phyloP scores from a whole-genome alignment of 1,140 invertebrate genomes.

The Drosophila pachea region DNA sequence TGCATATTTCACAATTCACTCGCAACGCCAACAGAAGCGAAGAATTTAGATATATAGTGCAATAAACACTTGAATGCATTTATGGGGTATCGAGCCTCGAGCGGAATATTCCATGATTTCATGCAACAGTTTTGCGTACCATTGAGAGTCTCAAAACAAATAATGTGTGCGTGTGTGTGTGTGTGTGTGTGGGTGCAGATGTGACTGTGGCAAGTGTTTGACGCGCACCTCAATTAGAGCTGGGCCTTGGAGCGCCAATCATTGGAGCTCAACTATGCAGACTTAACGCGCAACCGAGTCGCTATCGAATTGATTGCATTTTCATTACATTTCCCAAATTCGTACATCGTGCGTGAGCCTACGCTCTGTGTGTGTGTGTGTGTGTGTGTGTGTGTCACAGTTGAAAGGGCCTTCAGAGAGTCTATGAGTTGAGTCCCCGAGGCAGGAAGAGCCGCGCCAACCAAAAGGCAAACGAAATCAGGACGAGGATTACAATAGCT shows the following conservation, averaged over 20 bases:
- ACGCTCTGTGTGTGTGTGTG: too few relatives aligned
- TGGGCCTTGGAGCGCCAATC: conserved; percentile 18
- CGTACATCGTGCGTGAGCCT: not conserved
- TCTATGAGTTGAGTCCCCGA: too few relatives aligned
- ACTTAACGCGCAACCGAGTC: conserved; percentile 10
- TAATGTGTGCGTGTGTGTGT: not conserved
- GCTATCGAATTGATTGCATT: conserved; percentile 24
- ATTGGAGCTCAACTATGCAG: conserved; percentile 28
- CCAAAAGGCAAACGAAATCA: too few relatives aligned
- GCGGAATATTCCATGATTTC: conserved; percentile 28
- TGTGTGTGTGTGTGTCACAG: too few relatives aligned
- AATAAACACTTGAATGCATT: not conserved
- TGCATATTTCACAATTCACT: too few relatives aligned
- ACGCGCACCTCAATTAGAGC: conserved; percentile 26
- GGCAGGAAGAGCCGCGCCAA: too few relatives aligned
- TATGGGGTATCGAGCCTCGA: not conserved
- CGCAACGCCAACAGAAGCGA: too few relatives aligned
- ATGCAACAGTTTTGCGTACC: conserved; percentile 34
- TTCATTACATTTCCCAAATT: conserved; percentile 10
- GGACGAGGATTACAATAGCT: too few relatives aligned
- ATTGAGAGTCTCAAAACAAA: conserved; percentile 34
- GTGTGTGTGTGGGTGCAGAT: conserved; percentile 9
- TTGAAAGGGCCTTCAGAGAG: too few relatives aligned
- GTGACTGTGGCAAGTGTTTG: conserved; percentile 21
- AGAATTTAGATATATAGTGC: conserved; percentile 18